Evolutionary conservation across 2,888 invertebrate species (phyloP).

Genomic region (Argynnis bischoffii): DNA sequence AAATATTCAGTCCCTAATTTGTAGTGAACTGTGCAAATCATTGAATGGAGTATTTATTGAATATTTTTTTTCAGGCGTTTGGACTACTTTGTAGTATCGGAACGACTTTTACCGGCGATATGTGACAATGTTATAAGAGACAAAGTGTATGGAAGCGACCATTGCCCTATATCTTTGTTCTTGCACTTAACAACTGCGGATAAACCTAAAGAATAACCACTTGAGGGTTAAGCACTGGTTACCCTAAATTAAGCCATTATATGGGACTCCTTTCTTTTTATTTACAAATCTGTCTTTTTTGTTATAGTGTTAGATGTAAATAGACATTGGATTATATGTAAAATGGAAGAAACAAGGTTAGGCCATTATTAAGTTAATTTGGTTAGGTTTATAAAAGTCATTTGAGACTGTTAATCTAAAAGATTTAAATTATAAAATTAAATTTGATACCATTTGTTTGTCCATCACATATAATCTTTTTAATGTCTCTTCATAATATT

Average conservation of each 20-base stretch:
- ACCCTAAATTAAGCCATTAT: neutral
- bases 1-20: neutral
- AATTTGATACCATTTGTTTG: neutral
- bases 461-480: neutral
- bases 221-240: neutral
- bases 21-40: too few relatives aligned
- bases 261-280: neutral
- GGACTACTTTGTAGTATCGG: slow-evolving; percentile 96
- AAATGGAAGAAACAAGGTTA: neutral
- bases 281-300: neutral
- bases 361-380: too few relatives aligned
- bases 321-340: slow-evolving; percentile 6
- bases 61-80: slow-evolving; percentile 88
- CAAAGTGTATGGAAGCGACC: slow-evolving; percentile 95
- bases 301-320: neutral
- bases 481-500: neutral
- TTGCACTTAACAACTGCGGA: slow-evolving; percentile 79
- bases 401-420: too few relatives aligned
- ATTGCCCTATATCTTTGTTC: slow-evolving; percentile 94
- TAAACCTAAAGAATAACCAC: slow-evolving; percentile 67
- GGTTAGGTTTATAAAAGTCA: too few relatives aligned
- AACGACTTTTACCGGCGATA: slow-evolving; percentile 88
- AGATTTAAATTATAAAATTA: too few relatives aligned
- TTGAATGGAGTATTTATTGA: neutral
- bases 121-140: slow-evolving; percentile 93